Evolutionary conservation across 2,113 vertebrate genomes (phyloP).

Genomic region (Bagarius yarrelli): DNA sequence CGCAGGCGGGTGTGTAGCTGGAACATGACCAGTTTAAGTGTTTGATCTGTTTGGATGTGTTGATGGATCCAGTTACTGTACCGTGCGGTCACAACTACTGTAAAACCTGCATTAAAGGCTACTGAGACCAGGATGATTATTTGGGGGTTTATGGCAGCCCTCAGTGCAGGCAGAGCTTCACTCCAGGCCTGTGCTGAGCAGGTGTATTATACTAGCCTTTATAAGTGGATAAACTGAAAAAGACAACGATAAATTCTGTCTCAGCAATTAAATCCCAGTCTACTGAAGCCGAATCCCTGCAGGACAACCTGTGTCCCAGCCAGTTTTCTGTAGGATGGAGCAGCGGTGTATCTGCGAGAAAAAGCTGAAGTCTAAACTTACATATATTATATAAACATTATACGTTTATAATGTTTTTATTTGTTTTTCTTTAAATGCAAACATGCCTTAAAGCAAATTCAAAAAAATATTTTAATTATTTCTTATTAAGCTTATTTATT

Average conservation of each 20-base stretch:
- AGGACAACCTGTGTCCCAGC: too few relatives aligned
- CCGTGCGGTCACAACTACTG: constrained; percentile 77
- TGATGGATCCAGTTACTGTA: constrained; percentile 69
- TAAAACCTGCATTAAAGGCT: constrained; percentile 66
- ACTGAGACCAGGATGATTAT: constrained; percentile 74
- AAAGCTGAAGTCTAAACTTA: too few relatives aligned
- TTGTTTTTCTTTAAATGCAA: too few relatives aligned
- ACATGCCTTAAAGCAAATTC: too few relatives aligned
- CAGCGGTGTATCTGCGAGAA: too few relatives aligned
- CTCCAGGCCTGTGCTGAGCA: constrained; percentile 68
- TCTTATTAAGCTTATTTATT: too few relatives aligned
- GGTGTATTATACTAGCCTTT: too few relatives aligned
- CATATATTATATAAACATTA: too few relatives aligned
- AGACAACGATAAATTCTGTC: constrained; percentile 50
- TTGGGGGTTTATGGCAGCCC: constrained; percentile 68
- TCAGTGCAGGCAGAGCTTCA: constrained; percentile 71
- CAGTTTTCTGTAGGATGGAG: too few relatives aligned
- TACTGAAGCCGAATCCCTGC: constrained; percentile 57
- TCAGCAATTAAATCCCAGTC: not conserved
- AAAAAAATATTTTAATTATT: too few relatives aligned
- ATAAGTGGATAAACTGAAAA: constrained; percentile 68
- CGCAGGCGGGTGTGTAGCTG: constrained; percentile 67
- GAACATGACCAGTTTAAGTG: constrained; percentile 76
- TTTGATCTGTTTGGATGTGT: constrained; percentile 71
- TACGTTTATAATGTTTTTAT: too few relatives aligned